Conservation (phyloP, 2,797 vertebrate species). For the Petrocephalus schoutedeni region DNA sequence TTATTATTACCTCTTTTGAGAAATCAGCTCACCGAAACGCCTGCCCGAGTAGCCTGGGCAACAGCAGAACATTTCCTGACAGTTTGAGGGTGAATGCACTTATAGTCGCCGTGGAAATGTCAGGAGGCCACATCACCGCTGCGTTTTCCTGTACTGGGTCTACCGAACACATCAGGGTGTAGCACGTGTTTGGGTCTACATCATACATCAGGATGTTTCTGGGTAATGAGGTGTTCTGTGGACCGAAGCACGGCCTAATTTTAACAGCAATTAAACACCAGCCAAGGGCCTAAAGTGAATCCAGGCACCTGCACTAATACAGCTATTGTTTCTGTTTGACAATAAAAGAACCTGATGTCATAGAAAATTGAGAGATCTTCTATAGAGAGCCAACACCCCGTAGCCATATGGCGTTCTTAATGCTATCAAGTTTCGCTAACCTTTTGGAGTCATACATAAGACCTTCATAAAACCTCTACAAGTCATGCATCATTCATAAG, state of each 20-base stretch:
- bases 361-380: background rate
- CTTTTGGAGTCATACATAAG: background rate
- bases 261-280: conserved; percentile 3
- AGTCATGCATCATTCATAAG: background rate
- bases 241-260: background rate
- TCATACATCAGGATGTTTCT: background rate
- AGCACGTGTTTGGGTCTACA: background rate
- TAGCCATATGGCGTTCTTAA: background rate
- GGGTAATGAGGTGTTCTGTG: background rate
- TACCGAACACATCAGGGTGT: background rate
- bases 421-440: background rate
- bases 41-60: background rate
- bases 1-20: background rate
- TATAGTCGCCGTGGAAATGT: background rate
- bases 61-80: background rate
- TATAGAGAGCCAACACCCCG: background rate
- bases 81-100: background rate
- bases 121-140: background rate
- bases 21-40: background rate
- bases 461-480: background rate
- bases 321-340: background rate
- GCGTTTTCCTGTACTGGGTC: background rate
- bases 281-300: background rate
- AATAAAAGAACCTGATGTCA: background rate
- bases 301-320: background rate